Percentiles rank a stretch among this genome's conserved stretches.
Conservation (phyloP, 2,888 invertebrate genomes). For the Lasioglossum morio region DNA sequence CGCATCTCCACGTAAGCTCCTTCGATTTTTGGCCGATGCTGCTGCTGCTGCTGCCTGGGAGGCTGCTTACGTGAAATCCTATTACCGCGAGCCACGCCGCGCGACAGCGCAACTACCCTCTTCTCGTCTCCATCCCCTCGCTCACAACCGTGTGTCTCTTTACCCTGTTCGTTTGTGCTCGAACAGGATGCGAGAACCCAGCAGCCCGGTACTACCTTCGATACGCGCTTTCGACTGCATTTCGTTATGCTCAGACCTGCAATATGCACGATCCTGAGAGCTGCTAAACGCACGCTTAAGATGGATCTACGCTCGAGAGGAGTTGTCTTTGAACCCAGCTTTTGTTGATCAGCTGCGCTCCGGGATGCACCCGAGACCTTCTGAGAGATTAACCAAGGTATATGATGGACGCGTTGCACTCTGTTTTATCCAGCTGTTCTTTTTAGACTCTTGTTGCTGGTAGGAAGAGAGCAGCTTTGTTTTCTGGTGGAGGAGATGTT, state of each 20-base stretch:
- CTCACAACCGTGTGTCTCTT: background rate
- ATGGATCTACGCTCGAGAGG: background rate
- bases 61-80: conserved; percentile 79
- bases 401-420: background rate
- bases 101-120: conserved; percentile 55
- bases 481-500: too few relatives aligned
- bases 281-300: background rate
- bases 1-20: conserved; percentile 75
- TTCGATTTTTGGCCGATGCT: conserved; percentile 77
- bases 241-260: background rate
- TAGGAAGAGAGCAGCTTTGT: too few relatives aligned
- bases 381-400: background rate
- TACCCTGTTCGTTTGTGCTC: background rate
- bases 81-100: conserved; percentile 75
- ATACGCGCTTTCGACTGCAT: conserved; percentile 13
- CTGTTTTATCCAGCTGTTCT: too few relatives aligned
- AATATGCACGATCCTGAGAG: background rate
- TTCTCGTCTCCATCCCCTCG: background rate
- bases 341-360: background rate
- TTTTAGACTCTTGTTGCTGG: too few relatives aligned
- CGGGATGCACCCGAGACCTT: background rate
- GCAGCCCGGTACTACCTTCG: conserved; percentile 16
- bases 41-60: conserved; percentile 73
- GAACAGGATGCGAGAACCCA: conserved; percentile 29
- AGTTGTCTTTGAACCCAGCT: background rate